phyloP scores from a whole-genome alignment of 2,113 vertebrate species.

The Chloebia gouldiae region DNA sequence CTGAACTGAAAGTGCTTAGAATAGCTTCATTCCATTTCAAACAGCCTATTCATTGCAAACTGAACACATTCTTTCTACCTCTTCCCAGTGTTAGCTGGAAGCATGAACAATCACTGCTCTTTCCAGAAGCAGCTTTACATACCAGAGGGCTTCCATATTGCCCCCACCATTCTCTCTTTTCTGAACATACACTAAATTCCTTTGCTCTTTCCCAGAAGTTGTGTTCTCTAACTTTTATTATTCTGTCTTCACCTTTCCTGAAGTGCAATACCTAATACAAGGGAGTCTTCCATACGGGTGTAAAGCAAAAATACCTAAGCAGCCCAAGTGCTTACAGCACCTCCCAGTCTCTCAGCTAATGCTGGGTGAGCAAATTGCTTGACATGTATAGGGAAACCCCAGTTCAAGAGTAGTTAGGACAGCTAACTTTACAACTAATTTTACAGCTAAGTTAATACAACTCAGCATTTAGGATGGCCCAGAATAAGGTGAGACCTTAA shows the following conservation, averaged over 20 bases:
- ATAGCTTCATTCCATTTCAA: background rate
- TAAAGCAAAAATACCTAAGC: background rate
- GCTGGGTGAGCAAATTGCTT: background rate
- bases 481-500: background rate
- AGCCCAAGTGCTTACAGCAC: background rate
- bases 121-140: background rate
- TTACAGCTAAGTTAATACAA: background rate
- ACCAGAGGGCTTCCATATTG: background rate
- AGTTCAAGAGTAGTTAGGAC: background rate
- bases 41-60: background rate
- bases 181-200: background rate
- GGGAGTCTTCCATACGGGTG: background rate
- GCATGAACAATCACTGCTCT: background rate
- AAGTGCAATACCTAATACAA: background rate
- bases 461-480: background rate
- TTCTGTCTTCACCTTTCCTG: background rate
- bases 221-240: background rate
- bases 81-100: background rate
- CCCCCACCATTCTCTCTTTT: background rate
- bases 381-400: background rate
- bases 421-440: background rate
- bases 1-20: background rate
- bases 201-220: background rate
- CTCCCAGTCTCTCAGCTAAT: background rate
- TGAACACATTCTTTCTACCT: background rate